Evolutionary conservation across 2,888 invertebrate species (phyloP).

Genomic region (Parnassius orleans): DNA sequence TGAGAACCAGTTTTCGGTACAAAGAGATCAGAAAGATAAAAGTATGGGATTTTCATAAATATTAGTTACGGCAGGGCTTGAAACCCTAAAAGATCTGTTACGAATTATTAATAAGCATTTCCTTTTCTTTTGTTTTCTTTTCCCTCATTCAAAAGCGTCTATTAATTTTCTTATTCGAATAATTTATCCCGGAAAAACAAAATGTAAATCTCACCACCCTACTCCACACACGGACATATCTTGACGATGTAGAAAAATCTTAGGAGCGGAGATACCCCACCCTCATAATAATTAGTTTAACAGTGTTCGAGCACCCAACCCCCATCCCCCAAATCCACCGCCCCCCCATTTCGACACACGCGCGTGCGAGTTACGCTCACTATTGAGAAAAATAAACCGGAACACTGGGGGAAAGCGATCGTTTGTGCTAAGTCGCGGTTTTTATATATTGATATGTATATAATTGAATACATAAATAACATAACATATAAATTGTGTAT

Average conservation of each 20-base stretch:
- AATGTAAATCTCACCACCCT: constrained; percentile 19
- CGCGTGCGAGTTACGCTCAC: constrained; percentile 43
- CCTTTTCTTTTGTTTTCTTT: background rate
- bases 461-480: constrained; percentile 18
- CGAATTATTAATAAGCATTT: too few relatives aligned
- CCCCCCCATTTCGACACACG: constrained; percentile 41
- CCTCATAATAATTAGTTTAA: constrained; percentile 51
- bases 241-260: constrained; percentile 48
- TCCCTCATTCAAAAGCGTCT: background rate
- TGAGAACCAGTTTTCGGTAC: too few relatives aligned
- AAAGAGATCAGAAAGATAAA: too few relatives aligned
- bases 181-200: constrained; percentile 15
- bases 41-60: too few relatives aligned
- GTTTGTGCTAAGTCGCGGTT: constrained; percentile 23
- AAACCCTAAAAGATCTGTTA: too few relatives aligned
- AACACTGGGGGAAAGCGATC: constrained; percentile 40
- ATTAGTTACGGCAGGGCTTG: too few relatives aligned
- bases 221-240: constrained; percentile 28
- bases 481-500: background rate
- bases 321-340: constrained; percentile 13
- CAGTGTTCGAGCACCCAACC: constrained; percentile 57
- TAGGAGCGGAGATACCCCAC: constrained; percentile 34
- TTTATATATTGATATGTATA: constrained; percentile 20
- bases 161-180: constrained; percentile 1
- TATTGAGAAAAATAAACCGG: constrained; percentile 51